A percentile compares a stretch with the other conserved stretches of the same genome.
Conservation (phyloP, 2,888 invertebrate species). For the Homarus gammarus region DNA sequence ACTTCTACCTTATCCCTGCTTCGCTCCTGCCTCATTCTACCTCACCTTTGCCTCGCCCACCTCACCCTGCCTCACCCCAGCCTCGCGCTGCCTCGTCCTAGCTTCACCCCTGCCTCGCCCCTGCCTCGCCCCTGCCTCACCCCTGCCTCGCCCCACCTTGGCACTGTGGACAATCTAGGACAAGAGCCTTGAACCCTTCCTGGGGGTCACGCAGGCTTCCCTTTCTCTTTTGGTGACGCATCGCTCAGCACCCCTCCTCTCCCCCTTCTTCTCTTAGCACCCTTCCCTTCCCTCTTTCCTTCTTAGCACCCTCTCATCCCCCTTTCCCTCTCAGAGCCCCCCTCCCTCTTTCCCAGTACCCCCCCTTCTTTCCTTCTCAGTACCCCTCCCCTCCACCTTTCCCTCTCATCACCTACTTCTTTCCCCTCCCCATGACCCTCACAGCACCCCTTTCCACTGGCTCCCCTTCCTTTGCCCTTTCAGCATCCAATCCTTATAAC, state of each 20-base stretch:
- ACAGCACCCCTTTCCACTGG: no score
- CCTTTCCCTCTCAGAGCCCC: background rate
- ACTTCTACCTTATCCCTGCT: background rate
- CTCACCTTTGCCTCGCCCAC: background rate
- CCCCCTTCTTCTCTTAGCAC: background rate
- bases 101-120: background rate
- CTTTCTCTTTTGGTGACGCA: conserved; percentile 1
- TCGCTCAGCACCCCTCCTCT: background rate
- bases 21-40: background rate
- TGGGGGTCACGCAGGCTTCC: background rate
- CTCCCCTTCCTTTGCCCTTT: no score
- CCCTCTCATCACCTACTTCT: background rate
- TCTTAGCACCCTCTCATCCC: background rate
- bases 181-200: background rate
- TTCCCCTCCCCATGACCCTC: no score
- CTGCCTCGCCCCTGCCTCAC: background rate
- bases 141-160: background rate
- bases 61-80: background rate
- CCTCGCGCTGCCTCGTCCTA: background rate
- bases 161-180: background rate
- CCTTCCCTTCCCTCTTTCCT: background rate
- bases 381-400: background rate
- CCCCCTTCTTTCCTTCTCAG: background rate
- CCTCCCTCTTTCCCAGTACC: background rate
- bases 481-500: no score